phyloP scores from a whole-genome alignment of 2,888 invertebrate species.

The Napeogenes sylphis region DNA sequence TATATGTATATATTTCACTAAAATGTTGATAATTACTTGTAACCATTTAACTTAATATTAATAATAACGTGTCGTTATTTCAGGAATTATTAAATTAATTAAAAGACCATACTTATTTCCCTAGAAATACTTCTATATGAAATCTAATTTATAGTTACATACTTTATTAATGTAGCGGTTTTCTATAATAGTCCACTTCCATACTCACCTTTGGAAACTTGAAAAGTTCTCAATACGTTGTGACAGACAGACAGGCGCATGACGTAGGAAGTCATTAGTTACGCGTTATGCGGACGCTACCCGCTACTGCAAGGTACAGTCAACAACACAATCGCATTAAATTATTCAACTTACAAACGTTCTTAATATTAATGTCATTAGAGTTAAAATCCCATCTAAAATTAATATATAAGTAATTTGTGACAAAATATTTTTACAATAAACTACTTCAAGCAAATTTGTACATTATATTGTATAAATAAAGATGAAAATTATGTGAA shows the following conservation, averaged over 20 bases:
- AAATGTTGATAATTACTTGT: too few species aligned
- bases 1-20: too few species aligned
- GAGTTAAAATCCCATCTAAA: neutral
- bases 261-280: slow-evolving; percentile 45
- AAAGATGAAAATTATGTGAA: slow-evolving; percentile 4
- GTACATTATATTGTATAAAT: neutral
- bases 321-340: slow-evolving; percentile 16
- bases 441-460: slow-evolving; percentile 1
- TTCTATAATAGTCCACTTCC: slow-evolving; percentile 28
- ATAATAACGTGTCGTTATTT: too few species aligned
- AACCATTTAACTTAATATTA: too few species aligned
- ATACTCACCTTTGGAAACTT: slow-evolving; percentile 25
- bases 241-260: slow-evolving; percentile 45
- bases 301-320: slow-evolving; percentile 18
- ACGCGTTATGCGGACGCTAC: slow-evolving; percentile 35
- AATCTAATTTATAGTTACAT: too few species aligned
- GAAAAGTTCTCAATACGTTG: slow-evolving; percentile 38
- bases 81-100: too few species aligned
- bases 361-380: neutral
- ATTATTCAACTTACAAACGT: neutral
- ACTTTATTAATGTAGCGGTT: too few species aligned
- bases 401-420: neutral
- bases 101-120: too few species aligned
- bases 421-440: neutral
- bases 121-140: too few species aligned